Conservation (phyloP, 2,797 vertebrate genomes). For the Gadopsis bispinosus region DNA sequence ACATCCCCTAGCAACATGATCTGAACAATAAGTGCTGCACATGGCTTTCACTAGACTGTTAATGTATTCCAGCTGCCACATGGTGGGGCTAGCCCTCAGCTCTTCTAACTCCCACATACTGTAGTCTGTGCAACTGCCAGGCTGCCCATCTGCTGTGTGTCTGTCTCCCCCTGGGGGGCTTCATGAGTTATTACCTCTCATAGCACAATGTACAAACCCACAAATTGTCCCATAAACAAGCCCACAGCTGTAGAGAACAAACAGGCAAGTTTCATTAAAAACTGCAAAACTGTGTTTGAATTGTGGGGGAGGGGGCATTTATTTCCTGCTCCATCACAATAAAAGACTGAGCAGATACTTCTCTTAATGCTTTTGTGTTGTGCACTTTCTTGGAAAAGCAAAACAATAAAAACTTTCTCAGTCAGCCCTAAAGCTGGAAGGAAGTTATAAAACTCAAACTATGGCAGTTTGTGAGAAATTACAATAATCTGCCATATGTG, state of each 20-base stretch:
- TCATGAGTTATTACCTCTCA: slow-evolving; percentile 71
- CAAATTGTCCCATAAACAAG: slow-evolving; percentile 52
- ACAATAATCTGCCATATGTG: slow-evolving; percentile 9
- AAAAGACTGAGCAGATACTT: slow-evolving; percentile 18
- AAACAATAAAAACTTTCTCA: slow-evolving; percentile 18
- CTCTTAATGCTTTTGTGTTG: neutral
- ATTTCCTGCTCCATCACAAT: slow-evolving; percentile 25
- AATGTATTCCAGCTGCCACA: slow-evolving; percentile 74
- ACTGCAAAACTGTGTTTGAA: slow-evolving; percentile 4
- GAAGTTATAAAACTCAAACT: slow-evolving; percentile 33
- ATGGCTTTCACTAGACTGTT: slow-evolving; percentile 49
- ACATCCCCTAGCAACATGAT: slow-evolving; percentile 9
- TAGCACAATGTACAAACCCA: slow-evolving; percentile 24
- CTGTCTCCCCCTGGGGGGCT: slow-evolving; percentile 77
- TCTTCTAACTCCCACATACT: slow-evolving; percentile 22
- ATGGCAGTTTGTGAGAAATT: neutral
- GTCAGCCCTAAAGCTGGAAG: slow-evolving; percentile 23
- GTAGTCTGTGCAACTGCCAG: slow-evolving; percentile 28
- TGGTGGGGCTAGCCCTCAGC: slow-evolving; percentile 76
- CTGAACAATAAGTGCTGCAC: slow-evolving; percentile 36
- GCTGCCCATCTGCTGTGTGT: slow-evolving; percentile 65
- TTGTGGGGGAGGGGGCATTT: neutral
- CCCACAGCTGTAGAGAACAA: slow-evolving; percentile 53
- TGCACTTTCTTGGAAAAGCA: slow-evolving; percentile 10
- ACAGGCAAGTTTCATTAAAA: slow-evolving; percentile 32